phyloP scores from a whole-genome alignment of 2,113 vertebrate genomes.

The Motacilla alba region DNA sequence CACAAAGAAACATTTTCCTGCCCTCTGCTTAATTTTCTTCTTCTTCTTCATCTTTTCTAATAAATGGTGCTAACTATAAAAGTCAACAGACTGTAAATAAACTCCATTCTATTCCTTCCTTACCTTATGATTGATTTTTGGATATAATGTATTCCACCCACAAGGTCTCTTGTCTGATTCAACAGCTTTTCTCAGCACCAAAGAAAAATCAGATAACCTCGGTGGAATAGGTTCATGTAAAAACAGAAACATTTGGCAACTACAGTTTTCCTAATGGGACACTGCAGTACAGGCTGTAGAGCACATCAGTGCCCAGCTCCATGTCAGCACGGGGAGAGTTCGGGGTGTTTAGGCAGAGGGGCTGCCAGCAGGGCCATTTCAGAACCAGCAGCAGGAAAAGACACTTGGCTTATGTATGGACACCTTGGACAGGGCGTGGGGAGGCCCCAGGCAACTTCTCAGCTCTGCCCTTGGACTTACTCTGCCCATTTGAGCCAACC shows the following conservation, averaged over 20 bases:
- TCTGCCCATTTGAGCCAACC: not conserved
- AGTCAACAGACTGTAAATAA: conserved; percentile 49
- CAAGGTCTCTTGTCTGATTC: conserved; percentile 50
- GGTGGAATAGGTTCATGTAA: not conserved
- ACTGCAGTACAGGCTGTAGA: not conserved
- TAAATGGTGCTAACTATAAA: conserved; percentile 51
- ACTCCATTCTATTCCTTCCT: conserved; percentile 34
- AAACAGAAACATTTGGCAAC: conserved; percentile 28
- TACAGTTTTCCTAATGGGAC: not conserved
- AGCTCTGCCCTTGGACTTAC: not conserved
- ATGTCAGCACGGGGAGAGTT: not conserved
- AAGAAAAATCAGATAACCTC: conserved; percentile 46
- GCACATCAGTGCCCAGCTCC: not conserved
- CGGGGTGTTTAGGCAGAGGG: not conserved
- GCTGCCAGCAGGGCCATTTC: not conserved
- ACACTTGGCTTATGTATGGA: not conserved
- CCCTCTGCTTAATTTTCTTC: conserved; percentile 42
- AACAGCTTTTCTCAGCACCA: conserved; percentile 11
- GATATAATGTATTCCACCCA: conserved; percentile 54
- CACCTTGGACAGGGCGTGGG: fast-evolving
- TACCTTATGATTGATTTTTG: conserved; percentile 50
- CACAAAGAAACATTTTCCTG: conserved; percentile 12
- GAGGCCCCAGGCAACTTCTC: not conserved
- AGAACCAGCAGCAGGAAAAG: not conserved
- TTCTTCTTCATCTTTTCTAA: conserved; percentile 40